Percentiles rank a stretch among this genome's conserved stretches.
These are phyloP conservation scores for Sinonovacula constricta DNA, from an alignment of 1,140 invertebrate genomes.

Conservation along the genomic window DNA sequence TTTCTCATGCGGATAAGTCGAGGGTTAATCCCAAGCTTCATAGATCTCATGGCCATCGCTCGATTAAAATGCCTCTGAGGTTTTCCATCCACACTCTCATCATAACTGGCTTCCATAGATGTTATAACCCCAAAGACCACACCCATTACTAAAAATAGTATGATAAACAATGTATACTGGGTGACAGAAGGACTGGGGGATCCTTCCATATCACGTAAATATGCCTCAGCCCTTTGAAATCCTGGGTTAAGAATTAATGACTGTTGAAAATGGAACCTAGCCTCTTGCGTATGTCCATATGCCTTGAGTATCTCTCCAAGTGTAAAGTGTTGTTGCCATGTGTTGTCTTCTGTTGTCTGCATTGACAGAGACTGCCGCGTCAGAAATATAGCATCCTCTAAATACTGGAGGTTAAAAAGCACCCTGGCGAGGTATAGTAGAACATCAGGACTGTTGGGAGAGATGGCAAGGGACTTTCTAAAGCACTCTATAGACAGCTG, in stretches of 20 bases:
- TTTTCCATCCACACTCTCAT: conserved; percentile 82
- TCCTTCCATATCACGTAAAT: conserved; percentile 84
- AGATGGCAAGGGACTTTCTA: conserved; percentile 88
- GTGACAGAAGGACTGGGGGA: conserved; percentile 72
- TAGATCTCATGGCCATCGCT: conserved; percentile 90
- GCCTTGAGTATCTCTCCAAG: conserved; percentile 84
- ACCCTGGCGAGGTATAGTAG: conserved; percentile 91
- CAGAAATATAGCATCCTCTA: conserved; percentile 92
- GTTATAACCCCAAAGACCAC: conserved; percentile 90
- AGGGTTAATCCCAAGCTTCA: conserved; percentile 81
- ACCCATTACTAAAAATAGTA: conserved; percentile 86
- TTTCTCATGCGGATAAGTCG: conserved; percentile 77
- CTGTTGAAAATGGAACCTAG: conserved; percentile 88
- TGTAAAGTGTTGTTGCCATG: conserved; percentile 94
- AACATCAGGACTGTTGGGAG: conserved; percentile 91
- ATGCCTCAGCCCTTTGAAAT: conserved; percentile 87
- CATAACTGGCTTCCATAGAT: conserved; percentile 83
- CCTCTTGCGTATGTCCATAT: conserved; percentile 91
- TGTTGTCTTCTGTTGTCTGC: conserved; percentile 89
- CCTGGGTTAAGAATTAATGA: conserved; percentile 90
- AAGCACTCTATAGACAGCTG: conserved; percentile 92
- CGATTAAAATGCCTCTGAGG: conserved; percentile 89
- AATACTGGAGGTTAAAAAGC: conserved; percentile 89
- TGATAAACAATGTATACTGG: conserved; percentile 89
- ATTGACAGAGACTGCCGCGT: conserved; percentile 86